These are phyloP conservation scores for Emmelina monodactyla DNA, from an alignment of 2,888 invertebrate species.

Conservation along the genomic window DNA sequence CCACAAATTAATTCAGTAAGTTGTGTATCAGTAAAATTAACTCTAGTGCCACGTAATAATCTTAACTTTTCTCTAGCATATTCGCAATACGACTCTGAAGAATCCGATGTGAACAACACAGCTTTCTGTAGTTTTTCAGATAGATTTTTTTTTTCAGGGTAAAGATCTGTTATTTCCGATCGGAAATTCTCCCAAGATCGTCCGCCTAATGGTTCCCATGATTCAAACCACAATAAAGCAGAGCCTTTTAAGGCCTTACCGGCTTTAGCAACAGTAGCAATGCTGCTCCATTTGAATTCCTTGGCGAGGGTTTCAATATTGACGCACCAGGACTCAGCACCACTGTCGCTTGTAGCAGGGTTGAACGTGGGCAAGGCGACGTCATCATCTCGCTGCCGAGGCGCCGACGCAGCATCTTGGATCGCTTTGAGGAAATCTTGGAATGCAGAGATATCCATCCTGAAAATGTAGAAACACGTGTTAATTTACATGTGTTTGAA, in stretches of 20 bases:
- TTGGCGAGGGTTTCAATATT: too few relatives aligned
- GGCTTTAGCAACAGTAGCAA: too few relatives aligned
- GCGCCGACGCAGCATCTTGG: too few relatives aligned
- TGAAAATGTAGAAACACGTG: too few relatives aligned
- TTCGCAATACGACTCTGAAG: conserved; percentile 15
- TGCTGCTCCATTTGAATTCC: too few relatives aligned
- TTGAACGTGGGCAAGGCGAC: too few relatives aligned
- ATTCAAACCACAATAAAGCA: conserved; percentile 16
- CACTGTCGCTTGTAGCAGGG: too few relatives aligned
- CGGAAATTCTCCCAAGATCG: conserved; percentile 14
- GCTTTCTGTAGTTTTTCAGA: conserved; percentile 15
- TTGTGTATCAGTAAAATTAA: conserved; percentile 13
- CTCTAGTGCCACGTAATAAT: conserved; percentile 12
- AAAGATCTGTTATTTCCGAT: conserved; percentile 9
- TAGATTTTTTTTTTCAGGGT: conserved; percentile 12
- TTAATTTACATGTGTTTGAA: too few relatives aligned
- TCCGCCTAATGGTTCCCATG: conserved; percentile 10
- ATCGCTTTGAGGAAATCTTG: too few relatives aligned
- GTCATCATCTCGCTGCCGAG: too few relatives aligned
- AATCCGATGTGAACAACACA: conserved; percentile 14
- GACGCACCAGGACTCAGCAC: too few relatives aligned
- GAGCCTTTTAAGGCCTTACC: conserved; percentile 17
- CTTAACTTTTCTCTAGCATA: conserved; percentile 18
- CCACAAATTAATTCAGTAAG: conserved; percentile 16
- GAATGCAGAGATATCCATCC: too few relatives aligned